Conservation (phyloP, 2,113 vertebrate species). For the Clupea harengus region DNA sequence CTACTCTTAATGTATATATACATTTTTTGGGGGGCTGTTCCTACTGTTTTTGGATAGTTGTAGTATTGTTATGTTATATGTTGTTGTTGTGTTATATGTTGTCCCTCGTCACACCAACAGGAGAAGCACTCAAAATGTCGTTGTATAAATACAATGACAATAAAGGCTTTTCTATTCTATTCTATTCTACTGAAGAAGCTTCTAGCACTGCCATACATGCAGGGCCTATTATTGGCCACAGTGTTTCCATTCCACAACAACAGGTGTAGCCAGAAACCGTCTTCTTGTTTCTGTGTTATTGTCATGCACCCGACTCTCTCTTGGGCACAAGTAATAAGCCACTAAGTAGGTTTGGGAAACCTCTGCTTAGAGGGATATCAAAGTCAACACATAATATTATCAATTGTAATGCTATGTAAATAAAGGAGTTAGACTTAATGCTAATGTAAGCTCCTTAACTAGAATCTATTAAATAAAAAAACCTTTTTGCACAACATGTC, state of each 20-base stretch:
- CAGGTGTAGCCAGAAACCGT: neutral
- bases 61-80: too few relatives aligned
- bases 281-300: neutral
- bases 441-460: too few relatives aligned
- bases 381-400: neutral
- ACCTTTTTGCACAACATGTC: too few relatives aligned
- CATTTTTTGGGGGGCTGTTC: too few relatives aligned
- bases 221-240: constrained; percentile 19
- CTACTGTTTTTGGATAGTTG: too few relatives aligned
- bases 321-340: neutral
- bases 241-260: constrained; percentile 25
- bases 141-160: too few relatives aligned
- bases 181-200: neutral
- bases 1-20: too few relatives aligned
- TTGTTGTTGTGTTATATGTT: too few relatives aligned
- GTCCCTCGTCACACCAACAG: too few relatives aligned
- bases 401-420: neutral
- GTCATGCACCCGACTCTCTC: neutral
- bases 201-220: neutral
- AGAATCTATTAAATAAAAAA: too few relatives aligned
- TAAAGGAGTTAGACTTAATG: too few relatives aligned
- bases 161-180: neutral
- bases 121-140: too few relatives aligned
- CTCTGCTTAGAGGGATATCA: neutral
- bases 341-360: neutral